Base-by-base conservation (phyloP, 2,797 vertebrate genomes). In the Phyllotis vaccarum region DNA sequence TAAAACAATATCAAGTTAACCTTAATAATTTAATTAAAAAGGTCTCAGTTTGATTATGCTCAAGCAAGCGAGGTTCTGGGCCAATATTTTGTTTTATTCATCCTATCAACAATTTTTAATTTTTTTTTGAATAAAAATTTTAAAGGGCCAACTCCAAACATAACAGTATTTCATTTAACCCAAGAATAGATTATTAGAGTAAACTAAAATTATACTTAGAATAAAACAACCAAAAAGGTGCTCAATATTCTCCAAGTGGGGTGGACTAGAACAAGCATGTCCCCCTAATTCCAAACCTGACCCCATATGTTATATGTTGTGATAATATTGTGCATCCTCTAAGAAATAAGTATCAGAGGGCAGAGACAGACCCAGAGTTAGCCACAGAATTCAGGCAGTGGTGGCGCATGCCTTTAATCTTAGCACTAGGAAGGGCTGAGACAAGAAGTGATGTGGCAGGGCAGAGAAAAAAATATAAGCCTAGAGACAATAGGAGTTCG, bases 191-290 rank as follows among this genome's bases (percentile, higher is more conserved):
- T 1, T 81, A 6, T 64, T 81, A 60, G 43, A 75, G 49, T 37
- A 89, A 93, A 75, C 3, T 31, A 46, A 91, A 85, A 58, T 75
- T 34, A 52, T 40, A 68, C 49, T 97, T 89, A 76, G 79, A 92
- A 56, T n/a, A 17, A 29, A 40, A 14, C 8, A 70, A 7, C 68
- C 78, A 72, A 62, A 86, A 76, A 13, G 9, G 7, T 72, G 2
- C 12, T 64, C 31, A n/a, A 3, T 49, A 46, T 6, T 74, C 22
- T 89, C 27, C 24, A n/a, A 43, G 66, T 13, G 19, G 29, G n/a
- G 78, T 52, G 19, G 19, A 64, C 60, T 40, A 10, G 43, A n/a
- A 54, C 19, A 3, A 37, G 31, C 5, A 37, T 0, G 46, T 31
- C 1, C 91, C 68, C 76, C 17, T 80, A 93, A 86, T 86, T 91